Evolutionary conservation across 2,888 invertebrate genomes (phyloP), one percentile per base, ranked within the genome.

Genomic region (Zhengitettix transpicula): DNA sequence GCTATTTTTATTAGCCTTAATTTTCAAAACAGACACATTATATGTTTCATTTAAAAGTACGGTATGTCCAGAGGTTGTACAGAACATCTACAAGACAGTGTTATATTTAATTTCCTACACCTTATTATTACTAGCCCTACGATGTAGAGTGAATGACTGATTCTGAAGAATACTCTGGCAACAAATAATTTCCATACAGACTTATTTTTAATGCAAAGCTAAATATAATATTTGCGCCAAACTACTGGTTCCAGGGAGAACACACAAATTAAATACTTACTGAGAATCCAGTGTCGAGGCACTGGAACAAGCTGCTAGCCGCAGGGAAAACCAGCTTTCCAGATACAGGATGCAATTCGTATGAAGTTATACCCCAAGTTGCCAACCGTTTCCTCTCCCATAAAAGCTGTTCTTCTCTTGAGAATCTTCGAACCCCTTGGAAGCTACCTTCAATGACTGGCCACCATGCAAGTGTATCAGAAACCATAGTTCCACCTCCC

Each of bases 301-400:
- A 94, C 59, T 90, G 87, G 73, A 89, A 96, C 64, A 97, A 77
- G 62, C 88, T 87, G 60, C 91, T 89, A 0, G 89, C 86, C 62
- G 93, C 90, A 14, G 95, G 91, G 74, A 96, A 96, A 61, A 96
- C 84, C 66, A 97, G 84, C 68, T 88, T 84, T 40, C 93, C 93
- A 40, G 86, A 84, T 10, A 78, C 79, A 42, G 82, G 80, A 67
- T 94, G 89, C 58, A 94, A 78, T 72, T 95, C 93, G 69, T 95
- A 97, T 0, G 91, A 89, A 0, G 93, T 93, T 60, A 97, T 95
- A 28, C 97, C 94, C 86, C 90, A 92, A 0, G 89, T 89, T 0
- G 93, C 87, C 52, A 94, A 81, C 59, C 97, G 80, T 74, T 95
- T 94, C 40, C 97, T 75, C 72, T 97, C 97, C 79, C 92, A 86